Conservation (phyloP, 2,888 invertebrate genomes). For the Tetranychus piercei region DNA sequence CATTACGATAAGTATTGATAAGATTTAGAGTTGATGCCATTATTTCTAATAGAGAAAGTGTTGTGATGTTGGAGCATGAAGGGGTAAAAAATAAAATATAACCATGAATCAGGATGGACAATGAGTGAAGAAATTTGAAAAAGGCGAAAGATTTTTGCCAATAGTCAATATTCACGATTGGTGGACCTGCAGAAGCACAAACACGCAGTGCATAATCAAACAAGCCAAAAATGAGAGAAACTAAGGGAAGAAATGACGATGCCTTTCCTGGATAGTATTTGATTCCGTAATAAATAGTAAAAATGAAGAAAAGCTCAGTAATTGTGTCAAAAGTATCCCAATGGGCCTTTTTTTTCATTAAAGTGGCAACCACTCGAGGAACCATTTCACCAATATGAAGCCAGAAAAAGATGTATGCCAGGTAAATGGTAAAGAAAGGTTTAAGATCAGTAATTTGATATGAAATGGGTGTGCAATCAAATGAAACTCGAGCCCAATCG, state of each 20-base stretch:
- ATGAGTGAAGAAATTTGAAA: background rate
- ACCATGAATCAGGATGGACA: background rate
- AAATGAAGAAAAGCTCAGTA: background rate
- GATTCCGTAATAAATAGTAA: background rate
- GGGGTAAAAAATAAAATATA: background rate
- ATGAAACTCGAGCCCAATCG: background rate
- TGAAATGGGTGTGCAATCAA: background rate
- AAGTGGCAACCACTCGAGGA: background rate
- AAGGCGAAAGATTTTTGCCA: background rate
- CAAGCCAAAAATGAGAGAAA: background rate
- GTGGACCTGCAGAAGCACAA: background rate
- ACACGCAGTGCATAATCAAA: background rate
- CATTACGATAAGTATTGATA: background rate
- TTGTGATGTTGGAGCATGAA: background rate
- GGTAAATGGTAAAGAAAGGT: background rate
- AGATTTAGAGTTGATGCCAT: background rate
- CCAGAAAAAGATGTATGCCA: background rate
- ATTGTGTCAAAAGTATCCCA: background rate
- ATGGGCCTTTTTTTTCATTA: background rate
- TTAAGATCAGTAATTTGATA: background rate
- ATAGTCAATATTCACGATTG: background rate
- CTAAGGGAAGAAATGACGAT: background rate
- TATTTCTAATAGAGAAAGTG: background rate
- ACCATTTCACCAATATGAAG: background rate
- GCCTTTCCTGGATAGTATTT: background rate